Conservation (phyloP, 2,113 vertebrate species). For the Trichechus manatus region DNA sequence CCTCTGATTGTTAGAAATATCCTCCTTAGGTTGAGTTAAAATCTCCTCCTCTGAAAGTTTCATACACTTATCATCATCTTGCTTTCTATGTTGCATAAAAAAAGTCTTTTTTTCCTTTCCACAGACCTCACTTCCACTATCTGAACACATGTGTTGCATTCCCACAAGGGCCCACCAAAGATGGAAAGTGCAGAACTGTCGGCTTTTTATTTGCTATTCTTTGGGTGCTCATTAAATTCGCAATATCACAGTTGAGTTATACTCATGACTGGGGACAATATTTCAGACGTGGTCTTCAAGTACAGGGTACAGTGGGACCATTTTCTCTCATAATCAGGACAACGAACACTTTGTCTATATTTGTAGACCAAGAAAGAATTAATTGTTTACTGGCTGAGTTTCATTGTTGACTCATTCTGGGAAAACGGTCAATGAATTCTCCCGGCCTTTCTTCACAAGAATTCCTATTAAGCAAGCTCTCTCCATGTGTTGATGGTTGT, state of each 20-base stretch:
- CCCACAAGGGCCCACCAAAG: background rate
- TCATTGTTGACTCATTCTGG: background rate
- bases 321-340: background rate
- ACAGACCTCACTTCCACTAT: background rate
- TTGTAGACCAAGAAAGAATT: background rate
- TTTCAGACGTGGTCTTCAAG: background rate
- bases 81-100: background rate
- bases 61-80: background rate
- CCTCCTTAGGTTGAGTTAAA: background rate
- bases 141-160: background rate
- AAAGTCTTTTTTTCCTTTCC: background rate
- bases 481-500: background rate
- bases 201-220: background rate
- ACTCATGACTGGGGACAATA: background rate
- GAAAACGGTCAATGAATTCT: background rate
- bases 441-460: background rate
- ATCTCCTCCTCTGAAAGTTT: background rate
- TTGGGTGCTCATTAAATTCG: background rate
- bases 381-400: background rate
- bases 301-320: background rate
- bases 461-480: background rate
- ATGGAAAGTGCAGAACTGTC: background rate
- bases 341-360: background rate
- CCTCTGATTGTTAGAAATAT: background rate
- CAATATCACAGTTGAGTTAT: background rate